phyloP scores from a whole-genome alignment of 2,113 vertebrate species.

The Hyla sarda region DNA sequence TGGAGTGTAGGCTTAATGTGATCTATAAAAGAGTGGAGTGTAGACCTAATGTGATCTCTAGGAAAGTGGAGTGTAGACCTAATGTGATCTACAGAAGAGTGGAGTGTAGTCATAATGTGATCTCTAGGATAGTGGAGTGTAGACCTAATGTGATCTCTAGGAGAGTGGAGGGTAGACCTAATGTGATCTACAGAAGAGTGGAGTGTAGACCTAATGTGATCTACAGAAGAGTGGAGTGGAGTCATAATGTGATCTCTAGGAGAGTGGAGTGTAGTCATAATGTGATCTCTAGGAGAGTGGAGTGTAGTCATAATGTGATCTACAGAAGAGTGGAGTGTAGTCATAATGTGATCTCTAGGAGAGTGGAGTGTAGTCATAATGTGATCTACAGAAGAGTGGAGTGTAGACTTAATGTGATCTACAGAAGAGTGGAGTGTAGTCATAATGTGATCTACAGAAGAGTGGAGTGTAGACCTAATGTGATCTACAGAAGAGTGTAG shows the following conservation, averaged over 20 bases:
- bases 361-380: not conserved
- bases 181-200: not conserved
- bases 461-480: not conserved
- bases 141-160: too few species aligned
- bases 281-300: not conserved
- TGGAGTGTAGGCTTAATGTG: too few species aligned
- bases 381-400: not conserved
- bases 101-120: too few species aligned
- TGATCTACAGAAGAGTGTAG: not conserved
- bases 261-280: not conserved
- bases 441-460: not conserved
- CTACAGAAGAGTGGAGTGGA: not conserved
- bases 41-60: too few species aligned
- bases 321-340: not conserved
- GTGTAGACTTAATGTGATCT: not conserved
- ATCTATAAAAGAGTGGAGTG: too few species aligned
- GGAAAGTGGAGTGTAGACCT: too few species aligned
- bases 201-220: not conserved
- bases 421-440: not conserved
- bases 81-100: too few species aligned
- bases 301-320: not conserved
- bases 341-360: not conserved
- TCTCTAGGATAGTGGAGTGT: too few species aligned
- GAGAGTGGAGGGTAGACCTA: too few species aligned
- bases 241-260: not conserved